These are phyloP conservation scores for Redunca redunca DNA, from an alignment of 2,113 vertebrate species.

Conservation along the genomic window DNA sequence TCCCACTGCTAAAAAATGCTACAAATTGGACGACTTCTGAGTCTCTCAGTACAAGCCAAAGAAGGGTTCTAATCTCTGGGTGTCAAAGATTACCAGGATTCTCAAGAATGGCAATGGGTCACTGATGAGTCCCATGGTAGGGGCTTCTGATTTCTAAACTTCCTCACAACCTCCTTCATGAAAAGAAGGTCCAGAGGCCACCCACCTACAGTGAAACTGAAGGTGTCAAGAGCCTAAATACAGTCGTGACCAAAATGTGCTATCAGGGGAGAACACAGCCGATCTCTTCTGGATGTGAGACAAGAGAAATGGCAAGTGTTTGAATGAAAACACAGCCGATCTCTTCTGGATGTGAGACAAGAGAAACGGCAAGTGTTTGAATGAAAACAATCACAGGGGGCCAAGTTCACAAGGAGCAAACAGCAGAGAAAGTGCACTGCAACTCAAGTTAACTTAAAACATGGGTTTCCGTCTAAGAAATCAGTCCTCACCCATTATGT, in stretches of 20 bases:
- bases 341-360: constrained; percentile 55
- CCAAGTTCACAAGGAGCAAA: constrained; percentile 31
- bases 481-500: background rate
- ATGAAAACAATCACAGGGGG: constrained; percentile 26
- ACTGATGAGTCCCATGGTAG: background rate
- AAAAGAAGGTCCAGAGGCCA: constrained; percentile 54
- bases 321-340: constrained; percentile 49
- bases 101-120: constrained; percentile 24
- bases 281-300: constrained; percentile 59
- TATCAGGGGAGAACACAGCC: background rate
- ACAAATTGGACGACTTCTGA: constrained; percentile 44
- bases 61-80: background rate
- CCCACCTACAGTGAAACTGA: constrained; percentile 45
- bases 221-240: constrained; percentile 32
- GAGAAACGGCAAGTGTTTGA: constrained; percentile 25
- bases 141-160: constrained; percentile 26
- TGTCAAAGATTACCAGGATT: constrained; percentile 52
- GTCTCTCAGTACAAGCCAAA: constrained; percentile 24
- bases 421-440: background rate
- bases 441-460: background rate
- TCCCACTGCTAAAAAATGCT: background rate
- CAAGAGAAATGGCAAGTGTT: constrained; percentile 8
- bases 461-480: constrained; percentile 31
- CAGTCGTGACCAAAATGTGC: constrained; percentile 12
- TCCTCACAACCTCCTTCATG: constrained; percentile 30